Evolutionary conservation across 2,113 vertebrate species (phyloP).

Genomic region (Artemisiospiza belli): DNA sequence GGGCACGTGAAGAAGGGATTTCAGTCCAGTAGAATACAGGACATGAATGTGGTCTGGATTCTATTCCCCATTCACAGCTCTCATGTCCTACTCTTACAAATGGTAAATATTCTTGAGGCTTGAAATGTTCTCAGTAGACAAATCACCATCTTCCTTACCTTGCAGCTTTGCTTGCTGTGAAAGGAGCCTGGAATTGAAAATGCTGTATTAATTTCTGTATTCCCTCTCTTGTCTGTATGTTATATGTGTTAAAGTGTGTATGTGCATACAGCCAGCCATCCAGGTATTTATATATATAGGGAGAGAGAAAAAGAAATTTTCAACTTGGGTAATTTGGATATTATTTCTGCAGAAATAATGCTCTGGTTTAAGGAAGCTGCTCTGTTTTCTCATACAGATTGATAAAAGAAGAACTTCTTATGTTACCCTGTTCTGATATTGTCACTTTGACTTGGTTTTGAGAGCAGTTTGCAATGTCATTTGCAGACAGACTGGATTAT

Average conservation of each 20-base stretch:
- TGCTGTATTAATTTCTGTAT: not conserved
- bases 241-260: not conserved
- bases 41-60: not conserved
- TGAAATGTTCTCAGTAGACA: not conserved
- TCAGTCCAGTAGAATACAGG: not conserved
- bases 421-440: not conserved
- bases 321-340: not conserved
- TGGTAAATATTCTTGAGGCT: not conserved
- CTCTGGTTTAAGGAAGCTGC: not conserved
- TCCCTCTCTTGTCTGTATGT: not conserved
- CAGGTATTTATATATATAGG: rapidly evolving
- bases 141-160: not conserved
- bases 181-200: not conserved
- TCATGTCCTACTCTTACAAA: not conserved
- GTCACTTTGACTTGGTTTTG: not conserved
- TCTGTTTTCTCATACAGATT: not conserved
- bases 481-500: not conserved
- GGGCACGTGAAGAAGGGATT: not conserved
- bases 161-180: not conserved
- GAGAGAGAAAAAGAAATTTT: not conserved
- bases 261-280: rapidly evolving
- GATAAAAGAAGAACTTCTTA: not conserved
- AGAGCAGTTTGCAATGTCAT: not conserved
- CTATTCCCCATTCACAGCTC: not conserved
- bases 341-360: not conserved